These are phyloP conservation scores for Danionella cerebrum DNA, from an alignment of 2,113 vertebrate genomes.

Conservation along the genomic window DNA sequence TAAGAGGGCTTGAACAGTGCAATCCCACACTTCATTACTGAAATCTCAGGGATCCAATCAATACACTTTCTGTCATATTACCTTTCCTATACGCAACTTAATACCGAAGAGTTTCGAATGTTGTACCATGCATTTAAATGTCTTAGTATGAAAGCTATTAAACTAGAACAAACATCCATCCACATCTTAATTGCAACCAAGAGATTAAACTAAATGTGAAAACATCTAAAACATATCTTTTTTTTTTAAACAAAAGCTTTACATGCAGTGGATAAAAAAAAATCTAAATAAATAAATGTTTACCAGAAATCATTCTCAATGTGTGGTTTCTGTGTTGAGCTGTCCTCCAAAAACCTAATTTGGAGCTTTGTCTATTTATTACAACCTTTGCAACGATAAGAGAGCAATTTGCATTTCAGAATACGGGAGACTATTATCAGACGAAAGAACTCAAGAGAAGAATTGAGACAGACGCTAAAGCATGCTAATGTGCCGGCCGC, in stretches of 20 bases:
- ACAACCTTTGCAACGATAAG: slow-evolving; percentile 2
- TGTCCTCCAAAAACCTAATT: not conserved
- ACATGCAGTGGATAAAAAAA: too few species aligned
- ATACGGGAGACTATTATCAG: slow-evolving; percentile 2
- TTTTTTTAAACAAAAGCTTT: too few species aligned
- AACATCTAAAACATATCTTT: too few species aligned
- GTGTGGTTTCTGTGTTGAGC: not conserved
- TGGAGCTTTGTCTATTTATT: not conserved
- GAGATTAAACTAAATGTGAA: too few species aligned
- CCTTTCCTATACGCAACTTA: not conserved
- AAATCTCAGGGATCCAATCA: not conserved
- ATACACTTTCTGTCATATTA: slow-evolving; percentile 17
- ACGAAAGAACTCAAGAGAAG: slow-evolving; percentile 14
- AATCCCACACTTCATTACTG: slow-evolving; percentile 7
- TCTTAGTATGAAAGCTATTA: too few species aligned
- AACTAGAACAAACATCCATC: too few species aligned
- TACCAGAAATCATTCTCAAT: not conserved
- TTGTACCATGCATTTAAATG: too few species aligned
- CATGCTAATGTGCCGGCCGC: slow-evolving; percentile 21
- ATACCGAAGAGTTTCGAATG: not conserved
- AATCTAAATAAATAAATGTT: too few species aligned
- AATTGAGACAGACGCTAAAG: slow-evolving; percentile 7
- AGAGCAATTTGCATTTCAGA: slow-evolving; percentile 17
- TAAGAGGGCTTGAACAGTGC: not conserved
- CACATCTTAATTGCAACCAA: too few species aligned